A percentile compares a stretch with the other conserved stretches of the same genome.
Conservation (phyloP, 2,797 vertebrate genomes). For the Pipistrellus pygmaeus region DNA sequence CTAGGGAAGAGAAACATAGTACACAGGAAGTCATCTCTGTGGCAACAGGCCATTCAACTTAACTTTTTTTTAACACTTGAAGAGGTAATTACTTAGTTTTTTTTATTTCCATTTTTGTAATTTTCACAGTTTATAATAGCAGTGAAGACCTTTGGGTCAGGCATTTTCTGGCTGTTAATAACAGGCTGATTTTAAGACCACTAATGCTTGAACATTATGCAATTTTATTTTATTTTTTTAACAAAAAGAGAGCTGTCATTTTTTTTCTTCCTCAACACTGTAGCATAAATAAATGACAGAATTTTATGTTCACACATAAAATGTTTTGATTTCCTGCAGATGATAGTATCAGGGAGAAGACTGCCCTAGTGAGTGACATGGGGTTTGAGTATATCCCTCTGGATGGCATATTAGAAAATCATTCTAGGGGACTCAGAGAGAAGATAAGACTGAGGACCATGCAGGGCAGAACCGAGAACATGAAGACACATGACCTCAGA, state of each 20-base stretch:
- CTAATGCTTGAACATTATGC: constrained; percentile 55
- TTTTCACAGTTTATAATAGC: constrained; percentile 85
- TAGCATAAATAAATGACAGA: constrained; percentile 78
- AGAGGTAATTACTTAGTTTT: constrained; percentile 87
- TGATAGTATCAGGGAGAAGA: constrained; percentile 60
- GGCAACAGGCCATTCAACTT: constrained; percentile 84
- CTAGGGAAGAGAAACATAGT: constrained; percentile 76
- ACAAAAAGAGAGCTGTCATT: constrained; percentile 65
- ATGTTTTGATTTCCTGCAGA: constrained; percentile 77
- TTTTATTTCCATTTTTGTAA: constrained; percentile 84
- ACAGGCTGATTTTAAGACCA: constrained; percentile 79
- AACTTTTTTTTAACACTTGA: constrained; percentile 85
- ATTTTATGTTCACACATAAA: constrained; percentile 72
- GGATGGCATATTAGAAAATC: not conserved
- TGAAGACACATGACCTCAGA: rapidly evolving
- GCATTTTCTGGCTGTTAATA: constrained; percentile 85
- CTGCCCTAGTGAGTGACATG: not conserved
- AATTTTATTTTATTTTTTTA: constrained; percentile 22
- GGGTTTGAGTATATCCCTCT: not conserved
- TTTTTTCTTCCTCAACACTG: constrained; percentile 74
- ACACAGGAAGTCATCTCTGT: constrained; percentile 85
- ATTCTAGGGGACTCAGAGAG: not conserved
- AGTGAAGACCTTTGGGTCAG: constrained; percentile 82
- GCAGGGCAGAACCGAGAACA: not conserved
- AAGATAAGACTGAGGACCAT: not conserved